phyloP scores from a whole-genome alignment of 2,113 vertebrate species.

The Micromys minutus region DNA sequence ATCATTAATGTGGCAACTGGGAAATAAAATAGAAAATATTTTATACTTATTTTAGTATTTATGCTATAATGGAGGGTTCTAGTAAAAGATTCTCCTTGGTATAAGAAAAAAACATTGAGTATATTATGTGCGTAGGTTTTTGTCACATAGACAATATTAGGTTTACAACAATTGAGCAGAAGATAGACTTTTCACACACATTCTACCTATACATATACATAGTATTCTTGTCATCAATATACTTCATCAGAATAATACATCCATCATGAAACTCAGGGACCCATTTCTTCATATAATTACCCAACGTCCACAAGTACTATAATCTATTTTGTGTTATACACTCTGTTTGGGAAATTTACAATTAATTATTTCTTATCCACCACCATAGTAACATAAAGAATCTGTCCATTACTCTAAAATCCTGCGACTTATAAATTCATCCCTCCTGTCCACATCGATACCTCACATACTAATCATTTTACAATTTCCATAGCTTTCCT shows the following conservation, averaged over 20 bases:
- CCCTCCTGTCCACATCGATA: background rate
- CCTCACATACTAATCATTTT: background rate
- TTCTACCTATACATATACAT: background rate
- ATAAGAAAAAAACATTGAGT: background rate
- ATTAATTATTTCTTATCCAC: background rate
- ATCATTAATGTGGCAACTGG: background rate
- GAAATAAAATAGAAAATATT: background rate
- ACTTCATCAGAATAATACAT: background rate
- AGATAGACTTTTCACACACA: background rate
- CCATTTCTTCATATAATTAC: background rate
- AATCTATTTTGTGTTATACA: background rate
- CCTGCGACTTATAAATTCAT: background rate
- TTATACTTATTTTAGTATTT: background rate
- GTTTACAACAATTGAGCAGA: background rate
- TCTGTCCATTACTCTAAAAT: background rate
- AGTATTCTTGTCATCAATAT: background rate
- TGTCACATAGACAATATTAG: background rate
- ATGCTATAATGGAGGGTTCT: background rate
- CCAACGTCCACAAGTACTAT: background rate
- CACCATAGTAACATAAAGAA: background rate
- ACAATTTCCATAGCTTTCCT: background rate
- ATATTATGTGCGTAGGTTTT: background rate
- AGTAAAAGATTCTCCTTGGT: background rate
- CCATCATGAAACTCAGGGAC: background rate
- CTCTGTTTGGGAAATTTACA: background rate